Evolutionary conservation across 2,888 invertebrate species (phyloP).

Genomic region (Pseudococcus longispinus): DNA sequence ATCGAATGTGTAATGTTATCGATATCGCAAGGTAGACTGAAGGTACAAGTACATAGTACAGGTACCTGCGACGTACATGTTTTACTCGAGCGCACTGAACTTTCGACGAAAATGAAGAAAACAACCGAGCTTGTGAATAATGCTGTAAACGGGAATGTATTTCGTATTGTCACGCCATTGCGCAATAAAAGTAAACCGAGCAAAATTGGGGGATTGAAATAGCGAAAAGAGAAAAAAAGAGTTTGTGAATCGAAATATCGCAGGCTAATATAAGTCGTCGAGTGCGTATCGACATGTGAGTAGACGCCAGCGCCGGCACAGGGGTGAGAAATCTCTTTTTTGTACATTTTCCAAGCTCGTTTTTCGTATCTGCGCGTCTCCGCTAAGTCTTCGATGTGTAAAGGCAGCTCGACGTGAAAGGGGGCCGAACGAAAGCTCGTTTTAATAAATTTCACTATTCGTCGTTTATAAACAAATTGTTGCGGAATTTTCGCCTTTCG

Average conservation of each 20-base stretch:
- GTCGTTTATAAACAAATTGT: not conserved
- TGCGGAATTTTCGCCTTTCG: not conserved
- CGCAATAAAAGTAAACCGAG: constrained; percentile 1
- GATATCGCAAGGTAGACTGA: not conserved
- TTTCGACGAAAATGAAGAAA: constrained; percentile 38
- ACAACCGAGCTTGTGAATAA: constrained; percentile 20
- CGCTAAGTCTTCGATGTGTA: too few relatives aligned
- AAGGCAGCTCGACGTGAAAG: too few relatives aligned
- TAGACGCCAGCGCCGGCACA: not conserved
- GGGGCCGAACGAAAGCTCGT: not conserved
- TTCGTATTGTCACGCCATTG: constrained; percentile 23
- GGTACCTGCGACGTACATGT: not conserved
- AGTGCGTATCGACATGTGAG: not conserved
- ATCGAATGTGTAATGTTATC: constrained; percentile 25
- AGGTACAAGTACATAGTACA: not conserved
- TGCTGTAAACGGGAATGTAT: constrained; percentile 45
- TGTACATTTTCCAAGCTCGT: too few relatives aligned
- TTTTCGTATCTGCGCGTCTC: too few relatives aligned
- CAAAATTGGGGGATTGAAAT: not conserved
- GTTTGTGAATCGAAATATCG: constrained; percentile 24
- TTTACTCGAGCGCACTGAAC: not conserved
- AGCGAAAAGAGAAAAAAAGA: not conserved
- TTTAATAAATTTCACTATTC: not conserved
- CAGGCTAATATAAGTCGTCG: not conserved
- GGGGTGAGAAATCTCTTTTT: not conserved